Conservation (phyloP, 2,888 invertebrate genomes). For the Tachina lurida region DNA sequence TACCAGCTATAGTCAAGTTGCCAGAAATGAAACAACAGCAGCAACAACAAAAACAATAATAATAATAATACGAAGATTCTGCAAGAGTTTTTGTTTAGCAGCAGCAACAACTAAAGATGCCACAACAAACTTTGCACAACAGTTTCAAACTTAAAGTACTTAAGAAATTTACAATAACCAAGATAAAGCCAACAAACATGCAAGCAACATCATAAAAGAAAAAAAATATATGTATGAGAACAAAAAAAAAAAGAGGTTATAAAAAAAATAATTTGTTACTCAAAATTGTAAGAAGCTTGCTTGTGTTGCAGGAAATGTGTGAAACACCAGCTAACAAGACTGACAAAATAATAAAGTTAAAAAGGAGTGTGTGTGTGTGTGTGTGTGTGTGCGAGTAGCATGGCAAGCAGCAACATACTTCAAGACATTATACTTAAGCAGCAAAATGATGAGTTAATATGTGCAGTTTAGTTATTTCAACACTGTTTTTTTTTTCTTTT, state of each 20-base stretch:
- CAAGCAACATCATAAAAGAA: constrained; percentile 20
- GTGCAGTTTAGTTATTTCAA: constrained; percentile 39
- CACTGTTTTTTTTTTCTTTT: not conserved
- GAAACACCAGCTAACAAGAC: not conserved
- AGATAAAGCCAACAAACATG: constrained; percentile 48
- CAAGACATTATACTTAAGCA: constrained; percentile 42
- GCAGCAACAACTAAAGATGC: constrained; percentile 28
- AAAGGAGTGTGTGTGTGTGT: not conserved
- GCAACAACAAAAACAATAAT: not conserved
- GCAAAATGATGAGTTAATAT: constrained; percentile 69
- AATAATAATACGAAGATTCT: constrained; percentile 35
- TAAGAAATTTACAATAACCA: constrained; percentile 61
- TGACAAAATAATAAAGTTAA: constrained; percentile 63
- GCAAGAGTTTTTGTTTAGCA: constrained; percentile 34
- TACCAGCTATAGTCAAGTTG: constrained; percentile 60
- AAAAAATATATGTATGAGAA: not conserved
- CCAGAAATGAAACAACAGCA: not conserved
- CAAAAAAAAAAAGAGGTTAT: constrained; percentile 8
- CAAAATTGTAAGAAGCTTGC: constrained; percentile 24
- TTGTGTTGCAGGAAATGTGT: not conserved
- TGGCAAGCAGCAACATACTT: constrained; percentile 37
- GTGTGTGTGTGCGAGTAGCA: constrained; percentile 31
- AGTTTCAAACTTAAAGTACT: constrained; percentile 58
- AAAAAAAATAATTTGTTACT: constrained; percentile 9
- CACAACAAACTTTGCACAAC: constrained; percentile 51